A percentile compares a stretch with the other conserved stretches of the same genome.
These are phyloP conservation scores for Drosophila macrospina DNA, from an alignment of 2,888 invertebrate species.

Conservation along the genomic window DNA sequence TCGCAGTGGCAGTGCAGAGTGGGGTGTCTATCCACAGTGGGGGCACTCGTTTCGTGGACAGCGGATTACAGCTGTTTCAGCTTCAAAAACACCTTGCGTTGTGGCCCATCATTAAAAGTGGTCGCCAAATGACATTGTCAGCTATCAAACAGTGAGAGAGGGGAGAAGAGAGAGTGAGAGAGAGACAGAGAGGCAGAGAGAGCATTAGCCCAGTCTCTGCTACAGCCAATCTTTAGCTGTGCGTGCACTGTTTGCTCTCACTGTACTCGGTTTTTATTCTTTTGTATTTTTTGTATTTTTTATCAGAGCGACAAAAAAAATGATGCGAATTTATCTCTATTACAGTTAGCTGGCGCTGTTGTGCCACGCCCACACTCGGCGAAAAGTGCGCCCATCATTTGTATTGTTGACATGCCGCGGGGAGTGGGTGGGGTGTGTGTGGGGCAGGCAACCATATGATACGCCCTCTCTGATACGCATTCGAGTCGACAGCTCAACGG, in stretches of 20 bases:
- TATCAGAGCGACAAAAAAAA: conserved; percentile 74
- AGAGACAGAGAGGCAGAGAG: too few species aligned
- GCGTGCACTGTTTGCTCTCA: conserved; percentile 20
- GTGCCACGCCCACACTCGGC: conserved; percentile 59
- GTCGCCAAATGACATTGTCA: conserved; percentile 78
- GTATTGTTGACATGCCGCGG: conserved; percentile 75
- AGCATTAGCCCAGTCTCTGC: too few species aligned
- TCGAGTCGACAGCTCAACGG: conserved; percentile 62
- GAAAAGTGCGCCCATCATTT: conserved; percentile 72
- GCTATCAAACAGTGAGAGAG: conserved; percentile 34
- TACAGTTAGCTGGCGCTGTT: conserved; percentile 68
- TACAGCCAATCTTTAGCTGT: conserved; percentile 2
- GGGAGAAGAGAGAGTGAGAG: neutral
- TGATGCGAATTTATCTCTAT: conserved; percentile 79
- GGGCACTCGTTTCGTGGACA: conserved; percentile 38
- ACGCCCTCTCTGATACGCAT: conserved; percentile 62
- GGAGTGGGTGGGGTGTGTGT: too few species aligned
- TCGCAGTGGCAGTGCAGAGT: conserved; percentile 64
- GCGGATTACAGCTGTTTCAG: conserved; percentile 61
- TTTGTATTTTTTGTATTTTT: conserved; percentile 27
- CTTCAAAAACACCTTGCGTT: conserved; percentile 45
- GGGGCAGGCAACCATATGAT: conserved; percentile 51
- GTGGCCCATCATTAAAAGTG: conserved; percentile 70
- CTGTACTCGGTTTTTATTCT: conserved; percentile 1
- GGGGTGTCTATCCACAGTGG: conserved; percentile 15